Percentiles rank a stretch among this genome's conserved stretches.
Conservation (phyloP, 2,797 vertebrate species). For the Oreochromis mossambicus region DNA sequence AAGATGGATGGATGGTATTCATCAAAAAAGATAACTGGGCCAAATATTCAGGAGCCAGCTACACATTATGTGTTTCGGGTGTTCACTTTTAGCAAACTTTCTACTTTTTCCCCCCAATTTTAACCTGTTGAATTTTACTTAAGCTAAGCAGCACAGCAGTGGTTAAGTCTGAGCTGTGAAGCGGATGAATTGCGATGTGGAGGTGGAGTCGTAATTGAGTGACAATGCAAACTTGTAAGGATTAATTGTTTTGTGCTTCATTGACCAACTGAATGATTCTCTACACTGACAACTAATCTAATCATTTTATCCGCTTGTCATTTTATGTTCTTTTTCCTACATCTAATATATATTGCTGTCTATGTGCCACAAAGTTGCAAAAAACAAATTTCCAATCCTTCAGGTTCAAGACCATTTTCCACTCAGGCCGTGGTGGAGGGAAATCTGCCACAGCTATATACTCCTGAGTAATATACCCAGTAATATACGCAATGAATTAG, state of each 20-base stretch:
- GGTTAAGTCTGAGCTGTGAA: not conserved
- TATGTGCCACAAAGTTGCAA: not conserved
- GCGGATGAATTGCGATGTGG: not conserved
- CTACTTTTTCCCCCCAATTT: fast-evolving
- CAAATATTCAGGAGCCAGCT: not conserved
- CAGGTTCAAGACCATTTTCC: not conserved
- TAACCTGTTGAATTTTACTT: not conserved
- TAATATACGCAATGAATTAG: not conserved
- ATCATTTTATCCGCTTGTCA: not conserved
- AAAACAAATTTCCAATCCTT: not conserved
- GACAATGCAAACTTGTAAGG: slow-evolving; percentile 8
- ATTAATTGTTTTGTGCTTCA: slow-evolving; percentile 41
- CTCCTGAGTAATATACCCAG: not conserved
- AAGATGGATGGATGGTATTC: not conserved
- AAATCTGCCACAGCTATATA: not conserved
- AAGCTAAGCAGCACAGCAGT: not conserved
- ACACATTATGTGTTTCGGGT: not conserved
- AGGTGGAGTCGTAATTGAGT: not conserved
- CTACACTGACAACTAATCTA: not conserved
- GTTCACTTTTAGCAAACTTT: not conserved
- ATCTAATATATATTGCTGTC: not conserved
- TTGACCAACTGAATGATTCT: slow-evolving; percentile 16
- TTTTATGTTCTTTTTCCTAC: not conserved
- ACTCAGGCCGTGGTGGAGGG: not conserved
- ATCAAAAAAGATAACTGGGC: not conserved